phyloP scores from a whole-genome alignment of 2,797 vertebrate genomes.

The Paramormyrops hopkinsi region DNA sequence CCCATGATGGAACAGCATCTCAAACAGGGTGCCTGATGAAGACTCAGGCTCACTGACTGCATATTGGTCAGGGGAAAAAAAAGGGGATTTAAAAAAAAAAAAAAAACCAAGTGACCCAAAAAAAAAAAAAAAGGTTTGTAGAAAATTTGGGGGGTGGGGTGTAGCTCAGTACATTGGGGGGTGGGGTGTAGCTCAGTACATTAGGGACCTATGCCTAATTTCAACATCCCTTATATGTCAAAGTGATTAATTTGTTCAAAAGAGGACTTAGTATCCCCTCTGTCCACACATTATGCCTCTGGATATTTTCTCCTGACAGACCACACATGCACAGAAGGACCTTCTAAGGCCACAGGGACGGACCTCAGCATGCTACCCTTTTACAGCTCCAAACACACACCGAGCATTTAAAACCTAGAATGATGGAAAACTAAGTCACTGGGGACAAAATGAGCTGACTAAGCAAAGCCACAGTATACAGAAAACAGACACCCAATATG shows the following conservation, averaged over 20 bases:
- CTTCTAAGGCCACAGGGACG: neutral
- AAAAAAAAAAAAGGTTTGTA: neutral
- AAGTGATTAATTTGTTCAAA: neutral
- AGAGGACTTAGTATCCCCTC: neutral
- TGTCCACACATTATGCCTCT: neutral
- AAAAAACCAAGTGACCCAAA: neutral
- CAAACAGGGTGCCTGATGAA: neutral
- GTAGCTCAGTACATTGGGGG: neutral
- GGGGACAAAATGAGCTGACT: neutral
- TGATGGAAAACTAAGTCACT: neutral
- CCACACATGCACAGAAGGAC: neutral
- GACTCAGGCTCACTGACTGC: neutral
- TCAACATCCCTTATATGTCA: neutral
- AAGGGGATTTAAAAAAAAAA: neutral
- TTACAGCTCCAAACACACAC: neutral
- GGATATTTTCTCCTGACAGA: conserved; percentile 1
- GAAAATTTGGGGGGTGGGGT: neutral
- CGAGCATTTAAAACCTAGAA: neutral
- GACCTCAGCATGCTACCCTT: neutral
- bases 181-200: neutral
- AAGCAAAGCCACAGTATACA: neutral
- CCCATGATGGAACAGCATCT: neutral
- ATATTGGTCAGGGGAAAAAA: neutral
- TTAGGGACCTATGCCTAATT: neutral
- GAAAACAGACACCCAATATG: neutral